These are phyloP conservation scores for Drosophila prosaltans DNA, from an alignment of 1,140 invertebrate species.

Conservation along the genomic window DNA sequence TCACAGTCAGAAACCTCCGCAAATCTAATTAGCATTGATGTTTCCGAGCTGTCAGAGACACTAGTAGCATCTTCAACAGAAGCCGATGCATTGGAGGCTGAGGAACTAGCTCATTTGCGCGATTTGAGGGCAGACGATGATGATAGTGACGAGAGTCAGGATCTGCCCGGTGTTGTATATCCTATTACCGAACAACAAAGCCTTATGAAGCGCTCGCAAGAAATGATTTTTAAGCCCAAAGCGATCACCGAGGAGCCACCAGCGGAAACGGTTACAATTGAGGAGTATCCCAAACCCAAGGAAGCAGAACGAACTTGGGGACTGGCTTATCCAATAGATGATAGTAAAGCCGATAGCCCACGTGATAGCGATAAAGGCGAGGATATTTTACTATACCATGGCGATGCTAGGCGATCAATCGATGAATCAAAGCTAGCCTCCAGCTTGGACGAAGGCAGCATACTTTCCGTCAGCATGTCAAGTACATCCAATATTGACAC, in stretches of 20 bases:
- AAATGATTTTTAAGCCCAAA: conserved; percentile 93
- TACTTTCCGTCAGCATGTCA: conserved; percentile 85
- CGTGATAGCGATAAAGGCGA: conserved; percentile 65
- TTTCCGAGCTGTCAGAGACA: conserved; percentile 95
- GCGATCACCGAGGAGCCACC: conserved; percentile 63
- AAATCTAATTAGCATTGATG: conserved; percentile 93
- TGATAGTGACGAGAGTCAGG: conserved; percentile 74
- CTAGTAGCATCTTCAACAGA: conserved; percentile 91
- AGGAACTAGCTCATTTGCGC: conserved; percentile 64
- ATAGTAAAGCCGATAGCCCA: conserved; percentile 59
- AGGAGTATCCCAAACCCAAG: conserved; percentile 76
- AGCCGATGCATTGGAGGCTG: conserved; percentile 64
- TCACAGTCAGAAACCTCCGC: conserved; percentile 95
- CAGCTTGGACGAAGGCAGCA: conserved; percentile 85
- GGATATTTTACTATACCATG: conserved; percentile 73
- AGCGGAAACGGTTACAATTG: conserved; percentile 50
- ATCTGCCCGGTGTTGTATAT: conserved; percentile 50
- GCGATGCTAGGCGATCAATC: conserved; percentile 64
- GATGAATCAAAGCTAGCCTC: conserved; percentile 83
- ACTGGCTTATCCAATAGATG: conserved; percentile 69
- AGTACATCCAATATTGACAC: conserved; percentile 85
- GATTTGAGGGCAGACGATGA: conserved; percentile 71
- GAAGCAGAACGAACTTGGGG: conserved; percentile 76
- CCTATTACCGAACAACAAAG: conserved; percentile 84
- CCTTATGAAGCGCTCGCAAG: conserved; percentile 93